These are phyloP conservation scores for Oreonectes daqikongensis DNA, from an alignment of 2,797 vertebrate genomes.

Conservation along the genomic window DNA sequence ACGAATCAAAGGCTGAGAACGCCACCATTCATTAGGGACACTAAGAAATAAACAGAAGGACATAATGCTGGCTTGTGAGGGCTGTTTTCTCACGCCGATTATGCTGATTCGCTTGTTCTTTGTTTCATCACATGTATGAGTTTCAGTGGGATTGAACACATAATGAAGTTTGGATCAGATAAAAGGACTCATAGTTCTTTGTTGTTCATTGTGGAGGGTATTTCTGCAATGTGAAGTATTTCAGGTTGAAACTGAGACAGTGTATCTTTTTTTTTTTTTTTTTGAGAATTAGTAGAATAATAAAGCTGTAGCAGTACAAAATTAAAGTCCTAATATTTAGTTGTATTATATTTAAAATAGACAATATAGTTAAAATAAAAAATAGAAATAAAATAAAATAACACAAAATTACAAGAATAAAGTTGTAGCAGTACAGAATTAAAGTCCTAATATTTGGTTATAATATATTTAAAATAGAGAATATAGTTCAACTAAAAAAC, in stretches of 20 bases:
- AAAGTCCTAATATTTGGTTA: not conserved
- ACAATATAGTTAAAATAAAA: too few species aligned
- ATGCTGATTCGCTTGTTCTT: not conserved
- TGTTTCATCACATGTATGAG: not conserved
- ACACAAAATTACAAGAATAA: too few species aligned
- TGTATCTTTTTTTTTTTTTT: not conserved
- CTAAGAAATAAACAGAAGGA: not conserved
- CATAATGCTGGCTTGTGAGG: not conserved
- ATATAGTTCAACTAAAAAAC: too few species aligned
- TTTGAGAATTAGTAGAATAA: too few species aligned
- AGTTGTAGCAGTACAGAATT: not conserved
- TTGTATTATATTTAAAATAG: too few species aligned
- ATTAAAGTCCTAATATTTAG: too few species aligned
- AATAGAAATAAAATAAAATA: too few species aligned
- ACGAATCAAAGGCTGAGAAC: slow-evolving; percentile 17
- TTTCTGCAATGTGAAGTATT: not conserved
- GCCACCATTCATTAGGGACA: not conserved
- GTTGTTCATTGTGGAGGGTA: not conserved
- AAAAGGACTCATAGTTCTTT: not conserved
- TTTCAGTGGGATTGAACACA: not conserved
- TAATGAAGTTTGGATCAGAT: not conserved
- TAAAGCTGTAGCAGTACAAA: too few species aligned
- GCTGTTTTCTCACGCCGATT: not conserved
- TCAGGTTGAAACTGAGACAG: not conserved
- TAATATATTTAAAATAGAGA: too few species aligned